Base-by-base conservation (phyloP, 2,113 vertebrate genomes). In the Stercorarius parasiticus region DNA sequence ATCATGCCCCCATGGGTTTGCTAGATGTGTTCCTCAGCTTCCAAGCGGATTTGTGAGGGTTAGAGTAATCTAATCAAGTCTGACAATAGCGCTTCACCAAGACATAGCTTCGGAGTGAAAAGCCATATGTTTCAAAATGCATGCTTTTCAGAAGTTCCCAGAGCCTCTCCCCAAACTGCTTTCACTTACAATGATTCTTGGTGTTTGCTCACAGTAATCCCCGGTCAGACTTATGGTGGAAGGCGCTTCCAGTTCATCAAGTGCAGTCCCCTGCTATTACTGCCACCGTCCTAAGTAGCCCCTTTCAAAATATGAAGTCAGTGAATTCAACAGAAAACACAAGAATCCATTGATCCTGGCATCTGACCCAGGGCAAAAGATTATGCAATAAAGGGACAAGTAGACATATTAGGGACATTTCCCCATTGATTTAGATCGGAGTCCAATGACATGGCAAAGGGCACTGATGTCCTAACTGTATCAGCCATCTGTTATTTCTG, bases 401-500 rank as follows among this genome's bases (percentile, higher is more conserved):
- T 36, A 71, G 82, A 73, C 49, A n/a, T 84, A 38, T n/a, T 55
- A 72, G 59, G 53, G 71, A 92, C 86, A 85, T 88, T 82, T 90
- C 36, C 42, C 32, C 34, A 90, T 95, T 76, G 88, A 94, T 91
- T 84, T 86, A 50, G 67, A 83, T 74, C 77, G 58, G 42, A 86
- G 49, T 56, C 70, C 65, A 79, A 7, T 55, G 84, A 90, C 81
- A n/a, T 17, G 50, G 76, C 77, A 94, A 59, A 88, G 53, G 34
- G 45, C 36, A 61, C 64, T 50, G 23, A 47, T 52, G 72, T 23
- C 59, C 82, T 77, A 32, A 69, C 77, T 59, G 12, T 67, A 36
- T 36, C 64, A 85, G 84, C 90, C 89, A 91, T 86, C 92, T 97
- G 96, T 43, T 94, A 6, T 34, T 95, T 90, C 79, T 96, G 78